Evolutionary conservation across 2,888 invertebrate genomes (phyloP).

Genomic region (Macropis europaea): DNA sequence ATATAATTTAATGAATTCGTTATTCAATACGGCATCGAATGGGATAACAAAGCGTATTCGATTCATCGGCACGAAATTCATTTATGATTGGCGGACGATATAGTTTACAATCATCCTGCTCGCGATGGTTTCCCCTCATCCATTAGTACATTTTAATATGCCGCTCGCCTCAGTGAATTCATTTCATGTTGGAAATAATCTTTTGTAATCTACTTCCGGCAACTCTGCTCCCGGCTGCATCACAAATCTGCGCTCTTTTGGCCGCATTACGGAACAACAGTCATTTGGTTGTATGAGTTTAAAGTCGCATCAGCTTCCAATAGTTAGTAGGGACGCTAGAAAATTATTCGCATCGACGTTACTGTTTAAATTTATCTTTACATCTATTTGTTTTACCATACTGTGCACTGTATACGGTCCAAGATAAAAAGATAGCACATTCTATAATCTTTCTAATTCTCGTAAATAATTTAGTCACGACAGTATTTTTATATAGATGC

Average conservation of each 20-base stretch:
- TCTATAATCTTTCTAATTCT: too few relatives aligned
- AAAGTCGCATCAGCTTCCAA: too few relatives aligned
- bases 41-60: conserved; percentile 18
- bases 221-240: conserved; percentile 4
- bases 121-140: conserved; percentile 28
- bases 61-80: conserved; percentile 33
- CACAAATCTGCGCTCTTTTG: background rate
- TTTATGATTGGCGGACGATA: conserved; percentile 45
- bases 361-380: too few relatives aligned
- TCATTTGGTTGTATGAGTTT: background rate
- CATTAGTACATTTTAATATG: conserved; percentile 52
- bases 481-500: too few relatives aligned
- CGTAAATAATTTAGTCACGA: too few relatives aligned
- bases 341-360: too few relatives aligned
- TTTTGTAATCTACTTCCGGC: conserved; percentile 40
- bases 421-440: too few relatives aligned
- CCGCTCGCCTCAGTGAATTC: conserved; percentile 40
- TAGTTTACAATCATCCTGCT: conserved; percentile 32
- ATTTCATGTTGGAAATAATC: conserved; percentile 57
- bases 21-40: conserved; percentile 9
- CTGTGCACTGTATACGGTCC: too few relatives aligned
- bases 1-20: conserved; percentile 38
- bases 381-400: too few relatives aligned
- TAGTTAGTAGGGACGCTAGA: too few relatives aligned
- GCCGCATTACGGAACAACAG: background rate